These are phyloP conservation scores for Clarias pachynema DNA, from an alignment of 2,797 vertebrate genomes.

Conservation along the genomic window DNA sequence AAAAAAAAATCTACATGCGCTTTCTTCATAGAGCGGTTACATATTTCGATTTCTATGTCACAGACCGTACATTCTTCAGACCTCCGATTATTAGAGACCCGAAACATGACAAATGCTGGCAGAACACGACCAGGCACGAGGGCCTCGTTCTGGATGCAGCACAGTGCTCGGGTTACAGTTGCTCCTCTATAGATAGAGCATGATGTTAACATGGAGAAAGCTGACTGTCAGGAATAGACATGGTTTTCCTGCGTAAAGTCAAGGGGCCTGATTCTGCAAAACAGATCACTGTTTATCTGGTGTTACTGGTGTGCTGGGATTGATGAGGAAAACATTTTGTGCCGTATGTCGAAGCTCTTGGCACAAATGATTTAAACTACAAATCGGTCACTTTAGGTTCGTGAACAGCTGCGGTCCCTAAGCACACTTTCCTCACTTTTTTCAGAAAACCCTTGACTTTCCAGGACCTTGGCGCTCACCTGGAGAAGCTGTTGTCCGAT, in stretches of 20 bases:
- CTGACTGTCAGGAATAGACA: conserved; percentile 43
- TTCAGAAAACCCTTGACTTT: conserved; percentile 88
- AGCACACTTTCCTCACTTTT: conserved; percentile 28
- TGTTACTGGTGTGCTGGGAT: not conserved
- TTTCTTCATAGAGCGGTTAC: not conserved
- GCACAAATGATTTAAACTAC: not conserved
- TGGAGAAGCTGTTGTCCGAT: conserved; percentile 84
- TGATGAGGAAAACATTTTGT: not conserved
- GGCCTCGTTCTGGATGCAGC: conserved; percentile 40
- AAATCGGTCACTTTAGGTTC: not conserved
- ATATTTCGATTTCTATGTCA: not conserved
- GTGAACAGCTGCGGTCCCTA: not conserved
- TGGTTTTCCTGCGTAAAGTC: conserved; percentile 7
- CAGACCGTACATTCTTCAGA: not conserved
- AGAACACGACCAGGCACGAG: conserved; percentile 6
- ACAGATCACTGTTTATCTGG: not conserved
- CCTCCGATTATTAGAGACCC: not conserved
- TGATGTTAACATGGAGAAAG: conserved; percentile 50
- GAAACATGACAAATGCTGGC: conserved; percentile 1
- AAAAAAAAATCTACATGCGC: not conserved
- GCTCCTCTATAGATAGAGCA: conserved; percentile 69
- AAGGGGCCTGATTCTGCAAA: not conserved
- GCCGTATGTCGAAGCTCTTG: not conserved
- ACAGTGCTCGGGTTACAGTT: conserved; percentile 63
- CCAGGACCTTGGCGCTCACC: conserved; percentile 86